Conservation (phyloP, 2,113 vertebrate genomes). For the Chitala chitala region DNA sequence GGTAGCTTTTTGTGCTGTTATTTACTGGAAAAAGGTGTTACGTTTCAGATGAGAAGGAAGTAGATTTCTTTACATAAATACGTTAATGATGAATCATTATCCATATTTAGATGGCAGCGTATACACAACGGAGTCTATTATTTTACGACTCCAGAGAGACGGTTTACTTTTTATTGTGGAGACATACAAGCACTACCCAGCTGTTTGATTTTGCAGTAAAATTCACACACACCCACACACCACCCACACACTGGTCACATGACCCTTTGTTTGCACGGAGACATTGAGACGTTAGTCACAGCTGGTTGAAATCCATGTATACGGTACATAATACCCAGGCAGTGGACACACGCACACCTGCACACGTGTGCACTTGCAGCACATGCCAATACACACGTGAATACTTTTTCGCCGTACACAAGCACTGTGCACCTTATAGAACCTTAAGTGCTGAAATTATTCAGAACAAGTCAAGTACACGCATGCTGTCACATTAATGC, state of each 20-base stretch:
- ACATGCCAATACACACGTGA: constrained; percentile 18
- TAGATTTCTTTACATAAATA: not conserved
- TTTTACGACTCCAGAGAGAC: constrained; percentile 14
- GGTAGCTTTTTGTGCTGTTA: not conserved
- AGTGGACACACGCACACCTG: not conserved
- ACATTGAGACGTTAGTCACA: constrained; percentile 45
- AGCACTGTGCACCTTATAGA: not conserved
- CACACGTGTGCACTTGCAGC: not conserved
- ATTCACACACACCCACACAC: constrained; percentile 29
- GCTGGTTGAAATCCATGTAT: constrained; percentile 26
- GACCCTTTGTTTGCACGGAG: constrained; percentile 57
- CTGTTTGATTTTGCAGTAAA: constrained; percentile 30
- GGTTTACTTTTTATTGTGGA: constrained; percentile 41
- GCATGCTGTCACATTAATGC: no score
- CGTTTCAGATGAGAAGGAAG: not conserved
- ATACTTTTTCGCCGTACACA: not conserved
- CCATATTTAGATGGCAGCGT: not conserved
- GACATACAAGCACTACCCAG: constrained; percentile 30
- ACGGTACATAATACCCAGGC: constrained; percentile 11
- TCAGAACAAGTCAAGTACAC: no score
- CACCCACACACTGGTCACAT: constrained; percentile 46
- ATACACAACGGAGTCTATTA: not conserved
- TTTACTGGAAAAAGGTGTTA: not conserved
- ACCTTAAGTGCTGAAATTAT: no score
- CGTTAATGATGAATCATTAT: not conserved